These are phyloP conservation scores for Trachelus tabidus DNA, from an alignment of 2,888 invertebrate genomes.

Conservation along the genomic window DNA sequence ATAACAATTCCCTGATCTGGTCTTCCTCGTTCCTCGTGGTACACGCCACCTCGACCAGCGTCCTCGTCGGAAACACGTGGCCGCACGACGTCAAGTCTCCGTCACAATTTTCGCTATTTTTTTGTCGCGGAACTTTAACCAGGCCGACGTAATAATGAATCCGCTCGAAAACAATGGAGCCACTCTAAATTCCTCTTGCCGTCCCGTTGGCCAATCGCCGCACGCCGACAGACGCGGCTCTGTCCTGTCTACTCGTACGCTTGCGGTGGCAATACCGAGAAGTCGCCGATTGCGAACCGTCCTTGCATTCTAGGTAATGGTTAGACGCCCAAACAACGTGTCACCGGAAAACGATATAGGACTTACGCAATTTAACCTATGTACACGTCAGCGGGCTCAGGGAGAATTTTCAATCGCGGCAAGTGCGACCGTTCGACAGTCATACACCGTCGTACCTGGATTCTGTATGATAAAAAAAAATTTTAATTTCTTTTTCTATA, in stretches of 20 bases:
- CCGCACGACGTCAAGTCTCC: not conserved
- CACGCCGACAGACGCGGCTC: not conserved
- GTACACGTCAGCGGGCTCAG: not conserved
- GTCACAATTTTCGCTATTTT: not conserved
- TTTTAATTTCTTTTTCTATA: not conserved
- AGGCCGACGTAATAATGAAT: constrained; percentile 28
- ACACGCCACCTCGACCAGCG: too few species aligned
- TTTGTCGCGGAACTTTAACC: not conserved
- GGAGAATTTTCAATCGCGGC: not conserved
- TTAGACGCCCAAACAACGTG: not conserved
- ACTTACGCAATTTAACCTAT: not conserved
- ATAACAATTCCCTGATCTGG: not conserved
- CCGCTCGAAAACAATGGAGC: constrained; percentile 44
- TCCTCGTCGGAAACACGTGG: not conserved
- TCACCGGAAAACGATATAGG: not conserved
- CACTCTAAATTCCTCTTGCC: constrained; percentile 47
- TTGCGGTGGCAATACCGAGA: not conserved
- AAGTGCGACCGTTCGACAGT: not conserved
- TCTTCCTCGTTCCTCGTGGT: not conserved
- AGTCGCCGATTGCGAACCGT: not conserved
- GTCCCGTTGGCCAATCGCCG: constrained; percentile 38
- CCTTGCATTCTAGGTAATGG: not conserved
- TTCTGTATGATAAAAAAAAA: not conserved
- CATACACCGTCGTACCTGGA: not conserved
- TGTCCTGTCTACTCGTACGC: not conserved